Conservation (phyloP, 2,888 invertebrate species). For the Panopea generosa region DNA sequence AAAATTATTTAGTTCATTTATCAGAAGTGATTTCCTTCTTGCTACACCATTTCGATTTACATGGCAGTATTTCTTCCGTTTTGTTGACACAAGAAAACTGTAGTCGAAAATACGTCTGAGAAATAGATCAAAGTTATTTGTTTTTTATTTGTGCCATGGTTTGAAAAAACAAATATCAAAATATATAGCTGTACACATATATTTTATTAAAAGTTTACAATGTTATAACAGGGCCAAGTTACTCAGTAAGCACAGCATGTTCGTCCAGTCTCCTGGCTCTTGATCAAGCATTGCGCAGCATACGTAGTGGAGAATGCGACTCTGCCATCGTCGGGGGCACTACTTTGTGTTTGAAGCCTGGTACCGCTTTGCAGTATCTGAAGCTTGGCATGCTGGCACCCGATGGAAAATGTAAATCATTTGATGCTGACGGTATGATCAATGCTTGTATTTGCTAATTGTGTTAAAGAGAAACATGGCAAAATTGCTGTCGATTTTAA, state of each 20-base stretch:
- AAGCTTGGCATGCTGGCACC: conserved; percentile 96
- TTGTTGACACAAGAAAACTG: no score
- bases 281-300: conserved; percentile 88
- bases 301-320: conserved; percentile 93
- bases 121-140: no score
- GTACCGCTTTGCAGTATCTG: conserved; percentile 96
- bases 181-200: neutral
- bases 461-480: no score
- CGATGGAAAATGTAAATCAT: conserved; percentile 96
- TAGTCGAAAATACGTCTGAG: no score
- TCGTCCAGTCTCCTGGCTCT: conserved; percentile 97
- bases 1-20: no score
- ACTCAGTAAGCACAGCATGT: conserved; percentile 98
- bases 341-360: conserved; percentile 95
- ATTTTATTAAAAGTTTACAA: no score
- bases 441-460: no score
- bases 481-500: no score
- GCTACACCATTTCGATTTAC: no score
- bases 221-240: conserved; percentile 91
- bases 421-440: conserved; percentile 94
- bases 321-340: conserved; percentile 97
- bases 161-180: neutral
- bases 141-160: no score
- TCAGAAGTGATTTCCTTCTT: no score
- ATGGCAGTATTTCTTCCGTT: no score